These are phyloP conservation scores for Drosophila grimshawi DNA, from an alignment of 1,140 invertebrate species.

Conservation along the genomic window DNA sequence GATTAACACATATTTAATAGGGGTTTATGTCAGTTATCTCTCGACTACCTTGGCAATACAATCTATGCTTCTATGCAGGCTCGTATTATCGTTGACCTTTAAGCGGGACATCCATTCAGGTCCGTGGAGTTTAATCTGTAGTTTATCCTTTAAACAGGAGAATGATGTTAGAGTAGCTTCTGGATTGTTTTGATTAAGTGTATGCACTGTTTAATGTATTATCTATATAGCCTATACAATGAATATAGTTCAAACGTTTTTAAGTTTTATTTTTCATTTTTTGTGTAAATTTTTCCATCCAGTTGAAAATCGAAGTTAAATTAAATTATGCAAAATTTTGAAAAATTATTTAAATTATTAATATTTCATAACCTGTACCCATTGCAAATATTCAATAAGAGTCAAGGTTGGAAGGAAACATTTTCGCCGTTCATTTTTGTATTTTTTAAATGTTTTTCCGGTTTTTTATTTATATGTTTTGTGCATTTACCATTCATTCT, in stretches of 20 bases:
- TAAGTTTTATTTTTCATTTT: neutral
- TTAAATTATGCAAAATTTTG: too few species aligned
- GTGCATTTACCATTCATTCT: too few species aligned
- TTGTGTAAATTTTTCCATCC: neutral
- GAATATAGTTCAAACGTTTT: neutral
- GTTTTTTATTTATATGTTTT: too few species aligned
- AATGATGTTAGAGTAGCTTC: conserved; percentile 43
- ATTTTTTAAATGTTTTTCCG: too few species aligned
- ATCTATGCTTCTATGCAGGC: conserved; percentile 88
- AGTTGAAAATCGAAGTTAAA: too few species aligned
- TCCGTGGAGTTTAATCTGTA: conserved; percentile 85
- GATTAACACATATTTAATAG: conserved; percentile 11
- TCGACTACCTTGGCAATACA: conserved; percentile 88
- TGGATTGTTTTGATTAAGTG: conserved; percentile 9
- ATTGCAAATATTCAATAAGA: too few species aligned
- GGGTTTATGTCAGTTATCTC: conserved; percentile 5
- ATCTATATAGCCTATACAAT: neutral
- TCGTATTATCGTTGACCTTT: conserved; percentile 85
- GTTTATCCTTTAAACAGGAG: conserved; percentile 77
- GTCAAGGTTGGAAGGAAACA: too few species aligned
- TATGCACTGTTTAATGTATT: neutral
- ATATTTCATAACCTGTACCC: too few species aligned
- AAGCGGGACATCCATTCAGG: conserved; percentile 88
- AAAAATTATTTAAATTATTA: too few species aligned
- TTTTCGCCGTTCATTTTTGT: too few species aligned